Percentiles rank a stretch among this genome's conserved stretches.
Conservation (phyloP, 2,888 invertebrate genomes). For the Volucella bombylans region DNA sequence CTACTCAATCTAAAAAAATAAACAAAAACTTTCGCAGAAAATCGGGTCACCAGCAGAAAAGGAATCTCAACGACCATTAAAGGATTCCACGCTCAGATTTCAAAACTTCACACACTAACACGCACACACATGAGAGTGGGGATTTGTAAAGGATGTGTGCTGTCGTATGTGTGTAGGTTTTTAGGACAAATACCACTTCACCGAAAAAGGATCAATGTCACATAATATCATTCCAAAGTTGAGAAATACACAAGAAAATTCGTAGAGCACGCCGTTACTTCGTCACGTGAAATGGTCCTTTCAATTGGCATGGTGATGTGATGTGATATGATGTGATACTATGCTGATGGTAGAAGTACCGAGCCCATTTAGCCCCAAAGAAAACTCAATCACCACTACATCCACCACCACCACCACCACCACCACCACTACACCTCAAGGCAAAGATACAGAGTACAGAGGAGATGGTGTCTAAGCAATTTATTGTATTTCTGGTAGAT, state of each 20-base stretch:
- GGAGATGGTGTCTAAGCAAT: conserved; percentile 39
- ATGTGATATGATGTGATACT: conserved; percentile 42
- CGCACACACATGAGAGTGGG: not conserved
- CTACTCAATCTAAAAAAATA: conserved; percentile 34
- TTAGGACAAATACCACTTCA: not conserved
- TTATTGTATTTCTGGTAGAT: conserved; percentile 23
- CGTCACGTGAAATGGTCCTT: conserved; percentile 45
- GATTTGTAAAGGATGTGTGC: not conserved
- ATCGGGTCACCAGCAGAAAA: conserved; percentile 59
- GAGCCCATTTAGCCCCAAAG: no score
- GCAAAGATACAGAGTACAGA: not conserved
- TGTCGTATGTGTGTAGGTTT: not conserved
- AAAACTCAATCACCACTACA: not conserved
- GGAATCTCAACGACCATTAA: conserved; percentile 53
- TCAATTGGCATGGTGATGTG: conserved; percentile 54
- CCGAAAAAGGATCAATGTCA: conserved; percentile 65
- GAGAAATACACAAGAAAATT: conserved; percentile 60
- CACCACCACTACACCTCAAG: not conserved
- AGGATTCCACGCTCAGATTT: conserved; percentile 48
- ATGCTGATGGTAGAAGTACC: not conserved
- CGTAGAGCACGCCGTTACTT: conserved; percentile 18
- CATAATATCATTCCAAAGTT: conserved; percentile 62
- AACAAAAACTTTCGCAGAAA: conserved; percentile 41
- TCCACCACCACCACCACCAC: conserved; percentile 4
- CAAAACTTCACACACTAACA: not conserved